Conservation (phyloP, 2,797 vertebrate genomes). For the Brachymystax lenok region DNA sequence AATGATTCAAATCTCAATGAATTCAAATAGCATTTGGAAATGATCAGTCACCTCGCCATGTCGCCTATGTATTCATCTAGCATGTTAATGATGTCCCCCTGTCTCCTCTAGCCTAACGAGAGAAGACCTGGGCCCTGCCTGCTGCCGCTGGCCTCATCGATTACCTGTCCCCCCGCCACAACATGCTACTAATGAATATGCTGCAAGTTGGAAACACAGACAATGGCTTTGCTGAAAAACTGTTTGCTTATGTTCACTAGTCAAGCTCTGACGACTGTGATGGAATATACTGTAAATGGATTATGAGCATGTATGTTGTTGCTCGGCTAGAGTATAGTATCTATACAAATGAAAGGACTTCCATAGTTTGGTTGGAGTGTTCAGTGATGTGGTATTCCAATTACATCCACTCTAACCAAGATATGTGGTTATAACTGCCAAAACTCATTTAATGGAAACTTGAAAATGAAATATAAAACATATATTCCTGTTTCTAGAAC, state of each 20-base stretch:
- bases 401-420: too few species aligned
- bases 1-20: not conserved
- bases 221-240: conserved; percentile 19
- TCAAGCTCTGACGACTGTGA: not conserved
- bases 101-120: conserved; percentile 44
- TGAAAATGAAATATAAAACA: too few species aligned
- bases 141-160: conserved; percentile 49
- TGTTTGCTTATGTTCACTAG: not conserved
- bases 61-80: conserved; percentile 23
- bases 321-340: not conserved
- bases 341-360: too few species aligned
- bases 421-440: too few species aligned
- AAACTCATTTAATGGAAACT: too few species aligned
- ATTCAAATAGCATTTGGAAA: conserved; percentile 8
- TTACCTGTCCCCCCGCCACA: conserved; percentile 49
- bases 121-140: conserved; percentile 19
- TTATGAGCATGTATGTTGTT: too few species aligned
- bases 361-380: too few species aligned
- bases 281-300: not conserved
- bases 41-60: not conserved
- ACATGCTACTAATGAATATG: conserved; percentile 35
- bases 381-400: too few species aligned
- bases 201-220: not conserved
- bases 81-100: conserved; percentile 48
- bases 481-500: too few species aligned